phyloP scores from a whole-genome alignment of 2,888 invertebrate genomes.

The Aphelenchoides bicaudatus region DNA sequence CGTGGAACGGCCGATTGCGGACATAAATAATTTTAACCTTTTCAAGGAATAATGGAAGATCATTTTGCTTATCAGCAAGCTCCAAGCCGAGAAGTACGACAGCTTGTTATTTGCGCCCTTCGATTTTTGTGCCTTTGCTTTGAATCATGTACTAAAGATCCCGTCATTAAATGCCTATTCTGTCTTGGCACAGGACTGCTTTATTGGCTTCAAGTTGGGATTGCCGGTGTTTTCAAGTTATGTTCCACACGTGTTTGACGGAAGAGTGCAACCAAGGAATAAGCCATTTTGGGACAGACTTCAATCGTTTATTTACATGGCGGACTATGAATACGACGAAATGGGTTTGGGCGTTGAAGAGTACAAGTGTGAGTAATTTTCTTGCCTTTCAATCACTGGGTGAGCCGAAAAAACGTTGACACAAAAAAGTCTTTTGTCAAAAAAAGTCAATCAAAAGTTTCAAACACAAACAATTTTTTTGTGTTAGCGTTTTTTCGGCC shows the following conservation, averaged over 20 bases:
- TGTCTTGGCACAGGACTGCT: neutral
- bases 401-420: no score
- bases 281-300: neutral
- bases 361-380: no score
- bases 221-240: neutral
- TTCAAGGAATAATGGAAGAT: neutral
- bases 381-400: no score
- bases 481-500: no score
- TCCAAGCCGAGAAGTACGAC: no score
- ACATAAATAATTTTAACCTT: neutral
- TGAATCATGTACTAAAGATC: neutral
- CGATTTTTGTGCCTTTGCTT: slow-evolving; percentile 2
- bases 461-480: no score
- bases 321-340: neutral
- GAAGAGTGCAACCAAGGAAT: neutral
- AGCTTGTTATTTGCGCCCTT: neutral
- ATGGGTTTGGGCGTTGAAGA: neutral
- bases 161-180: neutral
- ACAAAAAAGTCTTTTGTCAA: no score
- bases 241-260: neutral
- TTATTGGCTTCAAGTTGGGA: neutral
- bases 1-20: no score
- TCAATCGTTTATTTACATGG: neutral
- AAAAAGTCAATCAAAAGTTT: no score
- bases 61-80: no score